Evolutionary conservation across 37 sponge, comb jelly and placozoan genomes (phyloP).

Genomic region (Aplysina aerophoba): DNA sequence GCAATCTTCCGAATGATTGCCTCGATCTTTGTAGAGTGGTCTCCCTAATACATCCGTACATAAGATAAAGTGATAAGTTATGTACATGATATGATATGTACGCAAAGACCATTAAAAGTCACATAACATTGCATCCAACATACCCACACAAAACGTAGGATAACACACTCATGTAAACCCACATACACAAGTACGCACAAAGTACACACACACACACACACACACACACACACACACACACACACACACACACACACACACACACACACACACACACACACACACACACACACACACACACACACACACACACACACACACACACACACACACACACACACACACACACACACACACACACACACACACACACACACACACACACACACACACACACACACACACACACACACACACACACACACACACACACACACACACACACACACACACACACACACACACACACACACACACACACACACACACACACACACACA

Average conservation of each 20-base stretch:
- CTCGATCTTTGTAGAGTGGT: constrained; percentile 74
- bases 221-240: not conserved
- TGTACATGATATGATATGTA: too few species aligned
- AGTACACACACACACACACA: not conserved
- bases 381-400: not conserved
- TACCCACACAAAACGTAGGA: too few species aligned
- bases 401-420: not conserved
- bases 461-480: not conserved
- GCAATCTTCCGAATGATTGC: constrained; percentile 50
- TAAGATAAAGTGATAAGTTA: too few species aligned
- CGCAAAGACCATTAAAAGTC: too few species aligned
- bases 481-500: not conserved
- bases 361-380: too few species aligned
- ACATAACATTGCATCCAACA: too few species aligned
- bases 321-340: not conserved
- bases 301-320: not conserved
- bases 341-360: too few species aligned
- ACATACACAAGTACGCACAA: not conserved
- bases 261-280: not conserved
- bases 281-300: not conserved
- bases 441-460: not conserved
- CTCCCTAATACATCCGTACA: too few species aligned
- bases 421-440: not conserved
- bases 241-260: not conserved
- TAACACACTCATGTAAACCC: not conserved